Conservation (phyloP, 2,113 vertebrate genomes). For the Oceanites oceanicus region DNA sequence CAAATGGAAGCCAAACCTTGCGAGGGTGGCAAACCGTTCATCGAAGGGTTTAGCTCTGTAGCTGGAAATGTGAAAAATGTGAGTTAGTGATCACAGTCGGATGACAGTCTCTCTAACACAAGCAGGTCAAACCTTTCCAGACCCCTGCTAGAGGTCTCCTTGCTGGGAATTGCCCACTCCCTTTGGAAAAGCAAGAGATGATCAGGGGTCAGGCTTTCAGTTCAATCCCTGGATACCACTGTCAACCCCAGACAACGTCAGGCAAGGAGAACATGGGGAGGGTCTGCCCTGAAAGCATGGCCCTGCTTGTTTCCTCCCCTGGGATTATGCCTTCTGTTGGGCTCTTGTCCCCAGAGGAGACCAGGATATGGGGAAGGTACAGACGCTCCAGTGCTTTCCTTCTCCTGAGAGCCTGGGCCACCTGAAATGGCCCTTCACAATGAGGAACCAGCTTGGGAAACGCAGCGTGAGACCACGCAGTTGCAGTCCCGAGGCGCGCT, state of each 20-base stretch:
- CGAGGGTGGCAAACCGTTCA: neutral
- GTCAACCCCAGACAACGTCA: neutral
- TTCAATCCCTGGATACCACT: neutral
- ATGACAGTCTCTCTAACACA: neutral
- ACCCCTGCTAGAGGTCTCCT: neutral
- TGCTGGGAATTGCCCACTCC: neutral
- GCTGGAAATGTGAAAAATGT: neutral
- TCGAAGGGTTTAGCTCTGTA: neutral
- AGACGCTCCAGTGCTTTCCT: neutral
- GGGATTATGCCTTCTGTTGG: neutral
- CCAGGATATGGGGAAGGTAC: too few species aligned
- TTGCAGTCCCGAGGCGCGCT: fast-evolving
- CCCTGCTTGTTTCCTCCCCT: neutral
- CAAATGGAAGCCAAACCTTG: neutral
- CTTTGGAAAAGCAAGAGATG: neutral
- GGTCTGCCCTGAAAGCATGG: neutral
- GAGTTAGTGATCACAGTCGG: neutral
- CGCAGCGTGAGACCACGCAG: fast-evolving
- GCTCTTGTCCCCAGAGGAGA: neutral
- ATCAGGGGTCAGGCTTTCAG: neutral
- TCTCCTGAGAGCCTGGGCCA: neutral
- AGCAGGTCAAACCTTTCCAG: neutral
- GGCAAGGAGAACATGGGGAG: neutral
- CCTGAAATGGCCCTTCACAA: neutral
- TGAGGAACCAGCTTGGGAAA: neutral